These are phyloP conservation scores for Dinomys branickii DNA, from an alignment of 2,113 vertebrate genomes.

Conservation along the genomic window DNA sequence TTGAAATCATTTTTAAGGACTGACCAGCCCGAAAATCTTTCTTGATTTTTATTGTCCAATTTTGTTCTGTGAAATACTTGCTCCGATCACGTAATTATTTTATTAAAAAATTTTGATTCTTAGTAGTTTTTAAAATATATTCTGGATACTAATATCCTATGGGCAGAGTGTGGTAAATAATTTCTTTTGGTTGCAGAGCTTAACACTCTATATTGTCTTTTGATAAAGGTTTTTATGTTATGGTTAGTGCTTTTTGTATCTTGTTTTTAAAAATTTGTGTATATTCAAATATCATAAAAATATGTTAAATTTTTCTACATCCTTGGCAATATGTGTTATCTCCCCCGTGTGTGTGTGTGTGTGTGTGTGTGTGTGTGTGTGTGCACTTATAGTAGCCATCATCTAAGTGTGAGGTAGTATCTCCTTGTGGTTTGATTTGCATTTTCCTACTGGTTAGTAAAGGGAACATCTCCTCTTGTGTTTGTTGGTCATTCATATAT, in stretches of 20 bases:
- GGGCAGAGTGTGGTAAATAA: not conserved
- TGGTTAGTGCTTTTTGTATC: not conserved
- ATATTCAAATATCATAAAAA: not conserved
- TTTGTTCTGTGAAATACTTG: slow-evolving; percentile 21
- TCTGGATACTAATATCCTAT: not conserved
- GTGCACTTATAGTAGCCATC: not conserved
- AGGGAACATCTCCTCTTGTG: not conserved
- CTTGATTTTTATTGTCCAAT: not conserved
- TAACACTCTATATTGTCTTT: not conserved
- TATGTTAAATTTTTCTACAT: not conserved
- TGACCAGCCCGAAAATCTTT: not conserved
- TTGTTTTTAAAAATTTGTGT: not conserved
- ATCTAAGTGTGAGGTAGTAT: not conserved
- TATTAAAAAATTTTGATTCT: not conserved
- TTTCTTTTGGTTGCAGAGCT: not conserved
- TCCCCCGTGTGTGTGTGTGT: too few species aligned
- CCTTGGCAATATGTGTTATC: not conserved
- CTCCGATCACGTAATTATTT: slow-evolving; percentile 7
- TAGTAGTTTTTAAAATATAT: not conserved
- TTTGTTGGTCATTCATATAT: not conserved
- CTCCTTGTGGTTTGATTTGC: not conserved
- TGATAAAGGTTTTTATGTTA: not conserved
- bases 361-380: not conserved
- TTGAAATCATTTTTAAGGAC: not conserved
- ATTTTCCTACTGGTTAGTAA: not conserved